These are phyloP conservation scores for Zingel zingel DNA, from an alignment of 2,113 vertebrate genomes.

Conservation along the genomic window DNA sequence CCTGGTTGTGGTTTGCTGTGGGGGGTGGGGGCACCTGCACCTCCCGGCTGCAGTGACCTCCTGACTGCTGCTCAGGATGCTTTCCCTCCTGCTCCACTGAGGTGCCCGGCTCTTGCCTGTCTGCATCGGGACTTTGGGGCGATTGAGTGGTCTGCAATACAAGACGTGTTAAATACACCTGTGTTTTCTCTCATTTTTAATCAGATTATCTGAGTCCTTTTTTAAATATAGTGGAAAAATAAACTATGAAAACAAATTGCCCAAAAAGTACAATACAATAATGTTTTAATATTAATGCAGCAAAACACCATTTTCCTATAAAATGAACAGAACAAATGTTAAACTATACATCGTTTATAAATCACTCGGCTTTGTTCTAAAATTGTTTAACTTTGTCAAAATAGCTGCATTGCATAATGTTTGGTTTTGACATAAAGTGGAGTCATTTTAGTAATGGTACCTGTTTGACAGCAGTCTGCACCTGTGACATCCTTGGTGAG, in stretches of 20 bases:
- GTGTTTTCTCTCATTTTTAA: background rate
- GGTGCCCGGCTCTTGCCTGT: conserved; percentile 66
- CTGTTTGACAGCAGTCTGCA: conserved; percentile 75
- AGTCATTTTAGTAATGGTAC: conserved; percentile 53
- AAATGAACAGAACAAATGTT: conserved; percentile 8
- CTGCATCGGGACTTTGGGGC: conserved; percentile 75
- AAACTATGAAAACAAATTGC: background rate
- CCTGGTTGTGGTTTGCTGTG: conserved; percentile 85
- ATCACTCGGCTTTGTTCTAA: background rate
- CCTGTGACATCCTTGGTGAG: conserved; percentile 67
- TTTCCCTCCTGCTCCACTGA: conserved; percentile 69
- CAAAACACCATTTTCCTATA: background rate
- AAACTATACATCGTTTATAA: background rate
- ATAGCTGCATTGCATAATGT: background rate
- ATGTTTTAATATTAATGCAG: background rate
- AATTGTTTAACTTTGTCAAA: background rate
- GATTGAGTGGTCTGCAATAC: conserved; percentile 61
- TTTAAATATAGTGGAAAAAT: background rate
- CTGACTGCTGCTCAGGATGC: conserved; percentile 61
- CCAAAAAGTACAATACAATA: background rate
- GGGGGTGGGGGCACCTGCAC: conserved; percentile 61
- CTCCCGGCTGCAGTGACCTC: conserved; percentile 65
- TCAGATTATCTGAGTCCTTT: background rate
- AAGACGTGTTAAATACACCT: background rate
- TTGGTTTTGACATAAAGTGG: background rate